These are phyloP conservation scores for Salpingus planirostris DNA, from an alignment of 2,888 invertebrate species.

Conservation along the genomic window DNA sequence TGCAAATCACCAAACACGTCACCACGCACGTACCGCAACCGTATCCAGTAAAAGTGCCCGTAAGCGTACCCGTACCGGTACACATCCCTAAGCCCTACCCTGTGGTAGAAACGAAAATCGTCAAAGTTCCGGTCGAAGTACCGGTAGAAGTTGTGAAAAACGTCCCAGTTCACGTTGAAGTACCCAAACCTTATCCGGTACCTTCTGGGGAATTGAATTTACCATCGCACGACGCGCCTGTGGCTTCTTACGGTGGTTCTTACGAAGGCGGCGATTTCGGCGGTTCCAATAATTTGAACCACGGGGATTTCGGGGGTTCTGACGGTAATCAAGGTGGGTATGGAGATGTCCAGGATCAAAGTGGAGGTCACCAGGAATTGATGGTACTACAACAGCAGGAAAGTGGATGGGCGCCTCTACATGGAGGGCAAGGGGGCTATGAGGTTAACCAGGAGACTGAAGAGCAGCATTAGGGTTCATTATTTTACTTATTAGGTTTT, in stretches of 20 bases:
- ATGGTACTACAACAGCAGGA: too few species aligned
- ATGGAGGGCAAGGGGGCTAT: too few species aligned
- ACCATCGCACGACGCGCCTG: conserved; percentile 4
- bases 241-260: conserved; percentile 44
- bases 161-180: conserved; percentile 40
- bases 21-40: conserved; percentile 61
- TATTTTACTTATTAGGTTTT: too few species aligned
- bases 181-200: conserved; percentile 42
- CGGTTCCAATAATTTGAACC: conserved; percentile 36
- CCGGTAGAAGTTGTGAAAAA: conserved; percentile 42
- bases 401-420: too few species aligned
- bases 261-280: conserved; percentile 48
- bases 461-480: too few species aligned
- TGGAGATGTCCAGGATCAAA: conserved; percentile 5
- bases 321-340: conserved; percentile 4
- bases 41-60: conserved; percentile 58
- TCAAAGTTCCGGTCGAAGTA: conserved; percentile 48
- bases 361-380: too few species aligned
- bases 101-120: conserved; percentile 53
- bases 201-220: conserved; percentile 21
- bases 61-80: conserved; percentile 54
- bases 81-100: conserved; percentile 54
- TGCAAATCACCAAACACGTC: conserved; percentile 58
- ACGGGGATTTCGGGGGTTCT: conserved; percentile 1
- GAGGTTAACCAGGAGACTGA: too few species aligned